phyloP scores from a whole-genome alignment of 2,113 vertebrate genomes.

The Salvator merianae region DNA sequence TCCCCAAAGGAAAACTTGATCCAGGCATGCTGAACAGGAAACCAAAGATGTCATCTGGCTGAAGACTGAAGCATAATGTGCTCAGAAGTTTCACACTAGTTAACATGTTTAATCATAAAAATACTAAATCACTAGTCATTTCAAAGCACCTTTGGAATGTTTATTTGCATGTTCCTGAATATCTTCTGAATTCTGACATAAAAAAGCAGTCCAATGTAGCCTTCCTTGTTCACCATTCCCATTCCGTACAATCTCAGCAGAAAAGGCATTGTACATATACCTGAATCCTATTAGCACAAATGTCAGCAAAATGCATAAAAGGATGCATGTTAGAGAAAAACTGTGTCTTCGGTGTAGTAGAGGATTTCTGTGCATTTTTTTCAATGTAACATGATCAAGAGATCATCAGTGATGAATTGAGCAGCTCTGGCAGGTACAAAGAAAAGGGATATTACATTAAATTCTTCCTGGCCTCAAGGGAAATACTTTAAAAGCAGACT shows the following conservation, averaged over 20 bases:
- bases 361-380: constrained; percentile 2
- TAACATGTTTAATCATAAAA: neutral
- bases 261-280: too few species aligned
- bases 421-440: neutral
- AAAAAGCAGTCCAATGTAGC: neutral
- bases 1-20: neutral
- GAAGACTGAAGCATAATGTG: neutral
- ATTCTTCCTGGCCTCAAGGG: neutral
- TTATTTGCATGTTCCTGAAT: too few species aligned
- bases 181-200: neutral
- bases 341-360: constrained; percentile 1
- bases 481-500: neutral
- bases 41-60: neutral
- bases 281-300: too few species aligned
- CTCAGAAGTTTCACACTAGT: neutral
- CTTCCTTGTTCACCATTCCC: too few species aligned
- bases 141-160: neutral
- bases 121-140: neutral
- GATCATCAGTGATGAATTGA: neutral
- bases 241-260: neutral
- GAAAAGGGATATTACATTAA: neutral
- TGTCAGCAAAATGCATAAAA: neutral
- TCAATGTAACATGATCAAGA: constrained; percentile 23
- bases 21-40: neutral
- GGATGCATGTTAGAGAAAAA: neutral